Base-by-base conservation (phyloP, 2,888 invertebrate genomes). In the Galeopsomyia nigrocyanea region DNA sequence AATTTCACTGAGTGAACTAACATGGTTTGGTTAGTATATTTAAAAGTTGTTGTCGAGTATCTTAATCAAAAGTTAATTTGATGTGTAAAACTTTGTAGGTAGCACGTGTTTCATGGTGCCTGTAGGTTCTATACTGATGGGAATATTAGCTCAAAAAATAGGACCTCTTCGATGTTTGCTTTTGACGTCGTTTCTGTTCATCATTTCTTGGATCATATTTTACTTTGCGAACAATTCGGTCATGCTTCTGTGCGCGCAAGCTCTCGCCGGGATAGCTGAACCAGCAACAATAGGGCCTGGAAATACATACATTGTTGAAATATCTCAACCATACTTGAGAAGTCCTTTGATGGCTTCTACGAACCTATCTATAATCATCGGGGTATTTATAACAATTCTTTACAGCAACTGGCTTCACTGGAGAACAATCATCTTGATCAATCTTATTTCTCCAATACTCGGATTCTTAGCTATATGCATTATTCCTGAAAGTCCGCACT, bases 91-190 rank as follows among this genome's bases (percentile, higher is more conserved):
- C 19, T 21, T 51, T 60, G 13, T 46, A 71, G 65, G 65, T 19
- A 60, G 60, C 39, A 19, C 22, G n/a, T 56, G 63, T 14, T 71
- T 71, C 21, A 65, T 65, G 65, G 0, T 22, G 5, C 71, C 71
- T 2, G 31, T 71, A 0, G 60, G 65, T 13, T 22, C 65, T 0
- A 16, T 71, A 53, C 7, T 51, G 0, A 14, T 60, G 2, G 71
- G 65, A 1, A 10, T 71, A n/a, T 10, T 71, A n/a, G 46, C 71
- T 0, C 64, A 65, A 10, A 14, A 3, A 2, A 26, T 71, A 13
- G 65, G 71, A 3, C 64, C 47, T n/a, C 60, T 60, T 3, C 10
- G 2, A 7, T 17, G 22, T 14, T 3, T 68, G n/a, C 14, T 68
- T n/a, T 9, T 71, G 19, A 17, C 58, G 6, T 7, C 65, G 1